A percentile compares a stretch with the other conserved stretches of the same genome.
phyloP scores from a whole-genome alignment of 2,888 invertebrate genomes.

The Strigamia crassipes region DNA sequence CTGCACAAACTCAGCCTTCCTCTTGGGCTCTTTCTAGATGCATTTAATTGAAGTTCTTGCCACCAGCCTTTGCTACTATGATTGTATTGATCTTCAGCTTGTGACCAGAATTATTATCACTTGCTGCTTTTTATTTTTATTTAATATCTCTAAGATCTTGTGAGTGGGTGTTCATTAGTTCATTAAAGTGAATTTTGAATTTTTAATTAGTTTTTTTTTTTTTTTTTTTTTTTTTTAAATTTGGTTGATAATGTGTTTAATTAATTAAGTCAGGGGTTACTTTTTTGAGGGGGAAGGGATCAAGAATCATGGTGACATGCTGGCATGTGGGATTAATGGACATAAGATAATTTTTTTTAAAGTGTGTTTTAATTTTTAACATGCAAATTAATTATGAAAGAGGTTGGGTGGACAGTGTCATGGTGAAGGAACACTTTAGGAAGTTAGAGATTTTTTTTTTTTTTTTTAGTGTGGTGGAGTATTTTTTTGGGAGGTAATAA shows the following conservation, averaged over 20 bases:
- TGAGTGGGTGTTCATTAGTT: background rate
- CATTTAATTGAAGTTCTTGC: conserved; percentile 17
- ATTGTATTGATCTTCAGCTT: background rate
- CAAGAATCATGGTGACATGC: no score
- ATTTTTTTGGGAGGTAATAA: no score
- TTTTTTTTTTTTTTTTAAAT: background rate
- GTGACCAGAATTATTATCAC: background rate
- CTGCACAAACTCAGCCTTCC: background rate
- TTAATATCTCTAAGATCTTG: background rate
- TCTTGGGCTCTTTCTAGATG: background rate
- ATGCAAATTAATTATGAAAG: no score
- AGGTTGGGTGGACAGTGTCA: no score
- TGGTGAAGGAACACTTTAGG: no score
- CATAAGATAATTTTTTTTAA: background rate
- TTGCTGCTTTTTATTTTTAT: background rate
- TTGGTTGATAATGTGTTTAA: background rate
- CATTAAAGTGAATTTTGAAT: background rate
- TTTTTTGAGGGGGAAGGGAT: no score
- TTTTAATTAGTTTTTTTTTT: background rate
- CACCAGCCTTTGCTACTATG: conserved; percentile 7
- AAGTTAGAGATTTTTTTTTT: no score
- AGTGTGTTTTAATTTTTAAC: no score
- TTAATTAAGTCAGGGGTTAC: background rate
- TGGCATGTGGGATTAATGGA: background rate
- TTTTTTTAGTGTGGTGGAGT: no score